phyloP scores from a whole-genome alignment of 2,113 vertebrate genomes.

The Cercopithecus mona region DNA sequence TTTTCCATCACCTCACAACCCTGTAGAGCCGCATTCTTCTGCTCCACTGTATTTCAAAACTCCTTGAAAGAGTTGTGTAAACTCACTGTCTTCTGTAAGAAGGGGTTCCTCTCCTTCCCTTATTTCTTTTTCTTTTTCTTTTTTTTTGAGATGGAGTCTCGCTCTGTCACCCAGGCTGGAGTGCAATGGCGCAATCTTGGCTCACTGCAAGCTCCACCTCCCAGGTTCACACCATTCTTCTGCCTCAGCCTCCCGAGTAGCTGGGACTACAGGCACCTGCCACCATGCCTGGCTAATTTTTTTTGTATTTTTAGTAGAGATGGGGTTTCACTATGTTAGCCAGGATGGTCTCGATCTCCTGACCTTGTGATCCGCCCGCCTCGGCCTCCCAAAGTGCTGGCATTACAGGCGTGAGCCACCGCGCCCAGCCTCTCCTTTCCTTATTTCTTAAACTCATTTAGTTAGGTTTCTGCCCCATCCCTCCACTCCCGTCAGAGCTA shows the following conservation, averaged over 20 bases:
- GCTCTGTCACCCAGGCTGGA: too few relatives aligned
- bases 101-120: not conserved
- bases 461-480: not conserved
- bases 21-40: not conserved
- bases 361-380: too few relatives aligned
- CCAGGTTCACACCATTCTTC: too few relatives aligned
- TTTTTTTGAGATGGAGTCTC: too few relatives aligned
- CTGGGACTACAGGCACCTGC: too few relatives aligned
- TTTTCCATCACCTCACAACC: not conserved
- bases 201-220: too few relatives aligned
- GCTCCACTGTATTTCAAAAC: not conserved
- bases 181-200: accelerated
- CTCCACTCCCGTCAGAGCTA: not conserved
- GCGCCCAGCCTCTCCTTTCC: not conserved
- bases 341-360: too few relatives aligned
- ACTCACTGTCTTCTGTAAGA: not conserved
- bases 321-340: too few relatives aligned
- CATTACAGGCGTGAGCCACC: too few relatives aligned
- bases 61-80: not conserved
- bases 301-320: too few relatives aligned
- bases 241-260: too few relatives aligned
- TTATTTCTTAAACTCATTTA: not conserved
- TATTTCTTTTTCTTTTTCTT: not conserved
- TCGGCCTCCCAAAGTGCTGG: too few relatives aligned
- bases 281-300: accelerated